Evolutionary conservation across 2,797 vertebrate genomes (phyloP).

Genomic region (Eupleurogrammus muticus): DNA sequence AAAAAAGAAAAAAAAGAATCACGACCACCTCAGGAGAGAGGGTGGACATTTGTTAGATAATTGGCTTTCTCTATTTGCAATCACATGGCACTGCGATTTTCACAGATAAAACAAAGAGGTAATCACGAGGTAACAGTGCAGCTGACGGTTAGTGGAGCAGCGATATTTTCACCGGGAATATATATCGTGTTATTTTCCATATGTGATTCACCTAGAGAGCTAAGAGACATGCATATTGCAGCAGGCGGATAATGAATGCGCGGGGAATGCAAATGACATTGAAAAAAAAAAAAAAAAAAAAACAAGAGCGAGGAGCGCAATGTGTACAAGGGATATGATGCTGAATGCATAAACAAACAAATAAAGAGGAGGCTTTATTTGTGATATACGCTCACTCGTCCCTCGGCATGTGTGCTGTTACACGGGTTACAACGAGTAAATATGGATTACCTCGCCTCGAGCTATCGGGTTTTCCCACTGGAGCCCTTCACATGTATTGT

Average conservation of each 20-base stretch:
- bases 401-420: slow-evolving; percentile 36
- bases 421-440: slow-evolving; percentile 61
- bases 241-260: slow-evolving; percentile 63
- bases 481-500: slow-evolving; percentile 44
- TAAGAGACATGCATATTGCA: slow-evolving; percentile 66
- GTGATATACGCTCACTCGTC: slow-evolving; percentile 46
- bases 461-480: slow-evolving; percentile 42
- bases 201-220: slow-evolving; percentile 55
- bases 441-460: slow-evolving; percentile 59
- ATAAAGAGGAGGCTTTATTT: slow-evolving; percentile 63
- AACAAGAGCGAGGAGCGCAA: slow-evolving; percentile 45
- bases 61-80: slow-evolving; percentile 73
- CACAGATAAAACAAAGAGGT: slow-evolving; percentile 73
- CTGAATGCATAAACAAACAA: slow-evolving; percentile 56
- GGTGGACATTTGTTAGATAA: slow-evolving; percentile 78
- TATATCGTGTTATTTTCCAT: slow-evolving; percentile 58
- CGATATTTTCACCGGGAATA: slow-evolving; percentile 60
- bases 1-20: slow-evolving; percentile 35
- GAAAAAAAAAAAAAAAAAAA: too few relatives aligned
- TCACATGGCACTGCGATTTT: slow-evolving; percentile 68
- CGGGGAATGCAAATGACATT: slow-evolving; percentile 65
- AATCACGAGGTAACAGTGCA: slow-evolving; percentile 73
- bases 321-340: slow-evolving; percentile 44
- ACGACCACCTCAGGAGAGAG: slow-evolving; percentile 64
- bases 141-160: slow-evolving; percentile 63